phyloP scores from a whole-genome alignment of 2,888 invertebrate species.

The Spicauda simplicius region DNA sequence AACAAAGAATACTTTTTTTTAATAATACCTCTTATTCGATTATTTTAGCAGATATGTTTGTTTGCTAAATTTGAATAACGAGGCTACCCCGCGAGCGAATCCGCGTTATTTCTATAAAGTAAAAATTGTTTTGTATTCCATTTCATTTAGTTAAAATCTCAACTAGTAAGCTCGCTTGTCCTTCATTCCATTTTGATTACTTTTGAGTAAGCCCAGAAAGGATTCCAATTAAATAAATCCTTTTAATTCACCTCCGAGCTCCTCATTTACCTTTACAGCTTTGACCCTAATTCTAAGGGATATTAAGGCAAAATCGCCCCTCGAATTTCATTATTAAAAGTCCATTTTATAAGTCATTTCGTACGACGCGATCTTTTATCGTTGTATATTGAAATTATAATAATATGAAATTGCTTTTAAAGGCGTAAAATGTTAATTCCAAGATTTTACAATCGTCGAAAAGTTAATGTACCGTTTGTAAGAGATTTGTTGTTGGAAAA shows the following conservation, averaged over 20 bases:
- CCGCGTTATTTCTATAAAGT: background rate
- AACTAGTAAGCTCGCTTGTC: background rate
- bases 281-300: constrained; percentile 18
- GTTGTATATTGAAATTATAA: constrained; percentile 1
- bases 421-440: background rate
- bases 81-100: too few species aligned
- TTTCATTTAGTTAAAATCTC: background rate
- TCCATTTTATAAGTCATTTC: constrained; percentile 7
- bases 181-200: constrained; percentile 17
- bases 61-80: too few species aligned
- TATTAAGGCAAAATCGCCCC: background rate
- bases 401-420: background rate
- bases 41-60: too few species aligned
- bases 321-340: constrained; percentile 9
- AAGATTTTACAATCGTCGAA: background rate
- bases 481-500: background rate
- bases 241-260: constrained; percentile 8
- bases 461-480: background rate
- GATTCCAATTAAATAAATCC: constrained; percentile 13
- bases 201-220: background rate
- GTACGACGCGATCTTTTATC: constrained; percentile 5
- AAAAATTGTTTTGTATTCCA: background rate
- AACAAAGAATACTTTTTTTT: too few species aligned
- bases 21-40: too few species aligned
- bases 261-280: constrained; percentile 10